phyloP scores from a whole-genome alignment of 2,797 vertebrate genomes.

The Spinus olivaceus region DNA sequence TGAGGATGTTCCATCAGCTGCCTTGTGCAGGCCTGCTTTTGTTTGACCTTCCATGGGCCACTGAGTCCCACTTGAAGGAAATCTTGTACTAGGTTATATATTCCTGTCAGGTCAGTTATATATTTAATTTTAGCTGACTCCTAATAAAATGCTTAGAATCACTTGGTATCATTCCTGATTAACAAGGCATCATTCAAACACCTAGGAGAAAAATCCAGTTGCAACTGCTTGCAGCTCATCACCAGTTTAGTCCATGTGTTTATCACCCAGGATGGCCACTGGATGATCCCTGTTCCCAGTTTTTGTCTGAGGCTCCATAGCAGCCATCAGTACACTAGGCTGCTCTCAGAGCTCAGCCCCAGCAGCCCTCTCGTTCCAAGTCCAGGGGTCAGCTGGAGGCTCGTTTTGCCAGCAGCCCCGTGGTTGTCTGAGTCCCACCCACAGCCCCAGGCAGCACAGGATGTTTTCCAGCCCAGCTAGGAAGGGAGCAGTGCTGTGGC shows the following conservation, averaged over 20 bases:
- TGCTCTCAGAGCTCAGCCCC: background rate
- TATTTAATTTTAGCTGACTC: background rate
- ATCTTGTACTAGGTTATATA: background rate
- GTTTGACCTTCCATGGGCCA: background rate
- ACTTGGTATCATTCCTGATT: background rate
- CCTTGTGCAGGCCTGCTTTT: background rate
- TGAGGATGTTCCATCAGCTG: background rate
- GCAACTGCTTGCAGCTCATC: background rate
- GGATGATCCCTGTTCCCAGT: rapidly evolving
- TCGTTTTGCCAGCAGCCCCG: background rate
- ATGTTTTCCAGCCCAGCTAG: background rate
- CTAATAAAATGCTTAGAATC: background rate
- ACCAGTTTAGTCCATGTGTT: background rate
- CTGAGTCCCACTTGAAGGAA: background rate
- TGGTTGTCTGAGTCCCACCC: background rate
- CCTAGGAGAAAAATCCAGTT: background rate
- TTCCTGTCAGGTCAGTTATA: background rate
- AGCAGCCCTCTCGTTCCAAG: background rate
- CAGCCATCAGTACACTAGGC: background rate
- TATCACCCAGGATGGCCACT: background rate
- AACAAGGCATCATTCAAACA: background rate
- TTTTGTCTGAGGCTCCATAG: background rate
- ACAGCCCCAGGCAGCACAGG: background rate
- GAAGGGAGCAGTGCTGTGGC: rapidly evolving
- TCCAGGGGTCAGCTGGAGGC: background rate